Evolutionary conservation across 2,113 vertebrate genomes (phyloP).

Genomic region (Copsychus sechellarum): DNA sequence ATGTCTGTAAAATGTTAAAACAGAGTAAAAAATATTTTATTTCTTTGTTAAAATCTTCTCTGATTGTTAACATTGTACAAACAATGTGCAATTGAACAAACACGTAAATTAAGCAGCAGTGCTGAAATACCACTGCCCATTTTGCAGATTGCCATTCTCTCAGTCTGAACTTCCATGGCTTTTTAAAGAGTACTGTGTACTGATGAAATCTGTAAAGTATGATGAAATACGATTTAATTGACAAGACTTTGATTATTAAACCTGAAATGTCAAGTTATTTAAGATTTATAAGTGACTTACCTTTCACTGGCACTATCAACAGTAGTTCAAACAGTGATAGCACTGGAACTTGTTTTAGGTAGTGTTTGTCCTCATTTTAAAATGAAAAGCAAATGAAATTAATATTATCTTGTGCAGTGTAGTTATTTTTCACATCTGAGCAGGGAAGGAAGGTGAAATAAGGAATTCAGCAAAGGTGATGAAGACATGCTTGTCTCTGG

Average conservation of each 20-base stretch:
- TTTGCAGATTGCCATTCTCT: neutral
- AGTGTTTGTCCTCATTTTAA: neutral
- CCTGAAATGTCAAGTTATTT: conserved; percentile 29
- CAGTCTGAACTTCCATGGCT: neutral
- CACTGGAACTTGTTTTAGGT: neutral
- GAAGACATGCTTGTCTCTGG: neutral
- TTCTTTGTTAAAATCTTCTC: neutral
- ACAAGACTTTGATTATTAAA: conserved; percentile 10
- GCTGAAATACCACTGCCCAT: neutral
- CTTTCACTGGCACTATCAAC: conserved; percentile 1
- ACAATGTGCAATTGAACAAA: neutral
- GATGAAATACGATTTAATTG: neutral
- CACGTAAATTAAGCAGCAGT: neutral
- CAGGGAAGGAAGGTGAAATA: neutral
- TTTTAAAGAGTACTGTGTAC: neutral
- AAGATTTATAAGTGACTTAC: neutral
- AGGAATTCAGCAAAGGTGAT: neutral
- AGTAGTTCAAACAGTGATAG: conserved; percentile 20
- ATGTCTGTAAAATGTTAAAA: neutral
- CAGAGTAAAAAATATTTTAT: neutral
- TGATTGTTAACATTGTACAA: neutral
- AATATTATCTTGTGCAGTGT: neutral
- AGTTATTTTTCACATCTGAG: neutral
- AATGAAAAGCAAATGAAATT: neutral
- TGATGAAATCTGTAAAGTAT: neutral